Evolutionary conservation across 2,888 invertebrate genomes (phyloP).

Genomic region (Andrena marginata): DNA sequence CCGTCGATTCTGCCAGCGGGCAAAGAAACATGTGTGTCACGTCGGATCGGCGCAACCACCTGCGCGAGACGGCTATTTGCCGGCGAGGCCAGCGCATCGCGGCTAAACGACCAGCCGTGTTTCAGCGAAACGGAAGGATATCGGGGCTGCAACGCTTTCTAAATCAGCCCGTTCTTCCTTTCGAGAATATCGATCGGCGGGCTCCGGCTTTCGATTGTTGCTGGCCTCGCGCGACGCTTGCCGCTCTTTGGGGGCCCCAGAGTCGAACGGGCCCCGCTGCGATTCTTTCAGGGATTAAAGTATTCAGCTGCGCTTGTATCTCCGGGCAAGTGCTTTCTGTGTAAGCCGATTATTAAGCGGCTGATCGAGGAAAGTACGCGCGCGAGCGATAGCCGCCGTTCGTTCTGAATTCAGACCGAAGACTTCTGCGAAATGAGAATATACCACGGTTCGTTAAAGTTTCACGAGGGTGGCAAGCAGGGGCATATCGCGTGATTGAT

Average conservation of each 20-base stretch:
- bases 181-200: not conserved
- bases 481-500: slow-evolving; percentile 3
- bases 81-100: not conserved
- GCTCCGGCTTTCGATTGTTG: slow-evolving; percentile 15
- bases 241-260: too few species aligned
- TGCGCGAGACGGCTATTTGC: slow-evolving; percentile 19
- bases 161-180: slow-evolving; percentile 15
- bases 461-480: slow-evolving; percentile 35
- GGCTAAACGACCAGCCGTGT: slow-evolving; percentile 8
- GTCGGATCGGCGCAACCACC: slow-evolving; percentile 15
- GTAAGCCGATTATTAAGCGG: too few species aligned
- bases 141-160: slow-evolving; percentile 43
- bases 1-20: slow-evolving; percentile 2
- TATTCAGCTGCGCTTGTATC: too few species aligned
- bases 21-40: slow-evolving; percentile 28
- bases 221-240: not conserved
- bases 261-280: too few species aligned
- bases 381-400: not conserved
- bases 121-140: slow-evolving; percentile 39
- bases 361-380: too few species aligned
- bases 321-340: too few species aligned
- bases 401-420: not conserved
- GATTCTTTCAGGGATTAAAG: not conserved
- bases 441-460: slow-evolving; percentile 52
- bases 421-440: slow-evolving; percentile 17